Base-by-base conservation (phyloP, 2,797 vertebrate species). In the Pagetopsis macropterus region DNA sequence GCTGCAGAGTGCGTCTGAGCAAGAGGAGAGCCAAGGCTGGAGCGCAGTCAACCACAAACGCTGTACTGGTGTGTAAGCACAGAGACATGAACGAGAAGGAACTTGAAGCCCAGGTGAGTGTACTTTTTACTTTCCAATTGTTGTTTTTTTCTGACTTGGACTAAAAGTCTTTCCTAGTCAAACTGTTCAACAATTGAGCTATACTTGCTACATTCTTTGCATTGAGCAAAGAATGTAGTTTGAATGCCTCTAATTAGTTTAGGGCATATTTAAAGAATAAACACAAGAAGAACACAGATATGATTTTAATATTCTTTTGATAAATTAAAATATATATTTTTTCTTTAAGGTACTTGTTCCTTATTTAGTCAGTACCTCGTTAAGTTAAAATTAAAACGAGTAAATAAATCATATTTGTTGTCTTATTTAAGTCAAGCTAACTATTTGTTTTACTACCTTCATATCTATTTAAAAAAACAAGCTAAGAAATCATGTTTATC, bases 61-160 rank as follows among this genome's bases (percentile, higher is more conserved):
- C 97, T 0, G 93, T 99, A 87, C 94, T 99, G 89, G 97, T 98
- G 87, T 98, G 98, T 82, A 98, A 97, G 83, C 97, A 99, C 93
- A 94, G 97, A 69, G 97, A 99, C 17, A 98, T 98, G 97, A 98
- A 98, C 1, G 97, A 98, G 92, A 99, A 99, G 75, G 97, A 98
- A 77, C 89, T 98, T 31, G 97, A 99, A 84, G 97, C 97, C 2
- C 97, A 99, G 96, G 97, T 98, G 74, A 81, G 60, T 50, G 5
- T 27, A 4, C 19, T 52, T 41, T 3, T 62, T 9, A 37, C 33
- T 37, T 37, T 37, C 33, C 33, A 27, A 27, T 27, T 37, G 33
- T 37, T 37, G 6, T 37, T 37, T 9, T 9, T 37, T 37, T 37
- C 33, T 37, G 1, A 37, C 33, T 37, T 37, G 6, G 8, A 37